phyloP scores from a whole-genome alignment of 2,888 invertebrate genomes.

The Himalopsyche tibetana region DNA sequence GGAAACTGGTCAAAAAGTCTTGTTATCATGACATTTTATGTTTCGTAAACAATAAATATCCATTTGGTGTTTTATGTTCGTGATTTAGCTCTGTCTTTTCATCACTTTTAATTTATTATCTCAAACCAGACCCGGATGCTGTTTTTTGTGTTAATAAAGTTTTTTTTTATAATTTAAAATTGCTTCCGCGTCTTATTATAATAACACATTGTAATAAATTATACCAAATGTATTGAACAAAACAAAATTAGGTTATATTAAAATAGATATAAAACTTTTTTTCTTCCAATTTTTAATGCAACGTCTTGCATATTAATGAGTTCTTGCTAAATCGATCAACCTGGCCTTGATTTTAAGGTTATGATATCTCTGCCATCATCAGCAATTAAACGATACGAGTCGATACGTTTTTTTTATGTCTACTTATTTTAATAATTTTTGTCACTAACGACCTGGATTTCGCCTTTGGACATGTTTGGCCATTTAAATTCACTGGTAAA shows the following conservation, averaged over 20 bases:
- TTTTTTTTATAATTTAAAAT: neutral
- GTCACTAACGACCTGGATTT: too few species aligned
- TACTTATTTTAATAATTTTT: too few species aligned
- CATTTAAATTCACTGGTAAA: too few species aligned
- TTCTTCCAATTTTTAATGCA: neutral
- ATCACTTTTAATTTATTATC: slow-evolving; percentile 27
- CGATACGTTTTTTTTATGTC: too few species aligned
- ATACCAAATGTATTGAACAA: neutral
- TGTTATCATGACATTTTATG: neutral
- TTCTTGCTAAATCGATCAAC: neutral
- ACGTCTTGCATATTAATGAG: slow-evolving; percentile 1
- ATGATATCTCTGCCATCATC: slow-evolving; percentile 10
- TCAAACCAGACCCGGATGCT: slow-evolving; percentile 21
- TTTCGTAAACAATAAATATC: slow-evolving; percentile 38
- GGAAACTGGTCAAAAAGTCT: neutral
- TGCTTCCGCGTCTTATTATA: slow-evolving; percentile 41
- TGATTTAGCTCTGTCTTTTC: slow-evolving; percentile 36
- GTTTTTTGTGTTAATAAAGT: slow-evolving; percentile 12
- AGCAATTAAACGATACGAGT: too few species aligned
- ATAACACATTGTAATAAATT: slow-evolving; percentile 12
- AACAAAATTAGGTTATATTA: slow-evolving; percentile 14
- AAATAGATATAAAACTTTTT: neutral
- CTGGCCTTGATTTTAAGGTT: slow-evolving; percentile 3
- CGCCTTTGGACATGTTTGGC: too few species aligned
- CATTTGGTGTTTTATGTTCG: slow-evolving; percentile 1